Conservation (phyloP, 2,113 vertebrate genomes). For the Poeciliopsis occidentalis region DNA sequence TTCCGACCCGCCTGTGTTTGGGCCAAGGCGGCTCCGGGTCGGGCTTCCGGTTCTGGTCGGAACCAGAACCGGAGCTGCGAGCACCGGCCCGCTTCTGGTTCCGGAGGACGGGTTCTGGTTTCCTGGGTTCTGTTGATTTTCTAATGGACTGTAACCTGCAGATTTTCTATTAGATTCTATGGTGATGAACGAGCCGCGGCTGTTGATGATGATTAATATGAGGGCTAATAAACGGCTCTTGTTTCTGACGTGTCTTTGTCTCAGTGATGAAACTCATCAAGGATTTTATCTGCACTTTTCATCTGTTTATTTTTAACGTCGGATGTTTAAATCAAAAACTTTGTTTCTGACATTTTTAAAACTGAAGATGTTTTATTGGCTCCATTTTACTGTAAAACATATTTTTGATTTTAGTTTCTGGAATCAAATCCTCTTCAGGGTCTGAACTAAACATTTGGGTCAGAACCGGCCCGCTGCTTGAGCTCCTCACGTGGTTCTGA, state of each 20-base stretch:
- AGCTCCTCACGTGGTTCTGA: slow-evolving; percentile 28
- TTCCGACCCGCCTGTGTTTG: slow-evolving; percentile 29
- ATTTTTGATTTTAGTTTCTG: too few species aligned
- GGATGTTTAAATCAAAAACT: too few species aligned
- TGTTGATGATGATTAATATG: slow-evolving; percentile 67
- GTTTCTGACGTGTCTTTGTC: slow-evolving; percentile 60
- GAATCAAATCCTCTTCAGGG: too few species aligned
- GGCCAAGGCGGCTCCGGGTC: slow-evolving; percentile 31
- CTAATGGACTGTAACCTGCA: slow-evolving; percentile 73
- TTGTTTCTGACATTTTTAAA: too few species aligned
- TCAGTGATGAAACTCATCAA: background rate
- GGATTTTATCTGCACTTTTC: too few species aligned
- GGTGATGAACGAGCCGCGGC: slow-evolving; percentile 64
- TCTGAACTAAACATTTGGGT: background rate
- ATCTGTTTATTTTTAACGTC: too few species aligned
- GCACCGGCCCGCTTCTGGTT: background rate
- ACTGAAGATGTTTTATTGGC: too few species aligned
- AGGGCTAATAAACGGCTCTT: slow-evolving; percentile 78
- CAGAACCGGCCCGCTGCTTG: background rate
- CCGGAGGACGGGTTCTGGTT: slow-evolving; percentile 44
- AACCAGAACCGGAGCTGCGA: slow-evolving; percentile 4
- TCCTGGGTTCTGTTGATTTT: slow-evolving; percentile 72
- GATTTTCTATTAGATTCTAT: slow-evolving; percentile 77
- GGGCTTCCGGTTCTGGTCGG: slow-evolving; percentile 13
- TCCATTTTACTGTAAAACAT: too few species aligned